phyloP scores from a whole-genome alignment of 2,113 vertebrate genomes.

The Pogonocichla stellata region DNA sequence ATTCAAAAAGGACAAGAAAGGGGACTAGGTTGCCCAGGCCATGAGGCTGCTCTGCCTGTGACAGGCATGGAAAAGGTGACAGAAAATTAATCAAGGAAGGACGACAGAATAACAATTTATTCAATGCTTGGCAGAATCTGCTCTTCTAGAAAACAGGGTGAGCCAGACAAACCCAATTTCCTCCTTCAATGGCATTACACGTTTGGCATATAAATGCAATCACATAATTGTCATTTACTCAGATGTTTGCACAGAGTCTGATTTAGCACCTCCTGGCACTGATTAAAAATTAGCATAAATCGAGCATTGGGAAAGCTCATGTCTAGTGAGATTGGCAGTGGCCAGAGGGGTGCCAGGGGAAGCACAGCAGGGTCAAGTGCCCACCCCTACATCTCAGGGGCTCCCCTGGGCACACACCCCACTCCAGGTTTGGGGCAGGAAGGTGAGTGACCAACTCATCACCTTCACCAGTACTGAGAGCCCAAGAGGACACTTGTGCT shows the following conservation, averaged over 20 bases:
- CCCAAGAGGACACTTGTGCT: not conserved
- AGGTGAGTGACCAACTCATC: not conserved
- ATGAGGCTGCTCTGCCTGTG: rapidly evolving
- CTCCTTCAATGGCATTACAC: not conserved
- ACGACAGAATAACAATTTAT: not conserved
- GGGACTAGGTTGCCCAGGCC: rapidly evolving
- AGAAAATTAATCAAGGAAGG: not conserved
- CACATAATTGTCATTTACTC: not conserved
- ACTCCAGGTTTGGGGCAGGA: rapidly evolving
- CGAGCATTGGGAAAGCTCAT: not conserved
- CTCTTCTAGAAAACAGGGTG: not conserved
- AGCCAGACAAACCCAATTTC: not conserved
- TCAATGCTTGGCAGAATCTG: not conserved
- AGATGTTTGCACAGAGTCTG: not conserved
- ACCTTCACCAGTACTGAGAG: not conserved
- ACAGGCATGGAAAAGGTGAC: not conserved
- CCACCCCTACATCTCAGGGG: rapidly evolving
- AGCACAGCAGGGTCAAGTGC: rapidly evolving
- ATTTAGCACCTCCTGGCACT: not conserved
- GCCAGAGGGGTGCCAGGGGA: not conserved
- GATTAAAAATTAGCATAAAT: not conserved
- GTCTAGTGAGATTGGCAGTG: rapidly evolving
- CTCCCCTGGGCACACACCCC: not conserved
- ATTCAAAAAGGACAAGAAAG: not conserved
- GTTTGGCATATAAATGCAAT: not conserved